phyloP scores from a whole-genome alignment of 2,113 vertebrate genomes.

The Anguilla japonica region DNA sequence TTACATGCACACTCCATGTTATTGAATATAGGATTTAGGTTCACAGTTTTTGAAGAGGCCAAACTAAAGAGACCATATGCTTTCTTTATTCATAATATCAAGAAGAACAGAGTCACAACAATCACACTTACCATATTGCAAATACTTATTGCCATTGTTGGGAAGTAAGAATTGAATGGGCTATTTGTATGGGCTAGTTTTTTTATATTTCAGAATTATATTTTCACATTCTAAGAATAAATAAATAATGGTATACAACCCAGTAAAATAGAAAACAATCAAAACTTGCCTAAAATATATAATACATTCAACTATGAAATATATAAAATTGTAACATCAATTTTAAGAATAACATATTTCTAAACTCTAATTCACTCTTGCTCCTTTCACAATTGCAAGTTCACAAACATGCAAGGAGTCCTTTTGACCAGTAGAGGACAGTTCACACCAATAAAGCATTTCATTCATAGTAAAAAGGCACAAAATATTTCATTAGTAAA shows the following conservation, averaged over 20 bases:
- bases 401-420: no score
- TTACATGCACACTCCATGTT: neutral
- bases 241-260: no score
- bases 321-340: neutral
- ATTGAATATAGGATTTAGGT: no score
- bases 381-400: neutral
- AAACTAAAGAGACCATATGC: no score
- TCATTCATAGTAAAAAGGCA: neutral
- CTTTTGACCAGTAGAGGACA: slow-evolving; percentile 8
- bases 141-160: neutral
- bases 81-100: neutral
- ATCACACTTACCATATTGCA: neutral
- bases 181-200: no score
- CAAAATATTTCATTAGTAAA: neutral
- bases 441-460: neutral
- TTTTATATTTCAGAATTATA: no score
- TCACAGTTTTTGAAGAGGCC: neutral
- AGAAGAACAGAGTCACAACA: neutral
- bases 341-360: neutral
- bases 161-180: neutral
- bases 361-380: neutral
- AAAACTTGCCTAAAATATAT: no score
- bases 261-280: no score
- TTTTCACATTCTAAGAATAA: no score
- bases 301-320: neutral